phyloP scores from a whole-genome alignment of 2,113 vertebrate species.

The Thalassarche chlororhynchos region DNA sequence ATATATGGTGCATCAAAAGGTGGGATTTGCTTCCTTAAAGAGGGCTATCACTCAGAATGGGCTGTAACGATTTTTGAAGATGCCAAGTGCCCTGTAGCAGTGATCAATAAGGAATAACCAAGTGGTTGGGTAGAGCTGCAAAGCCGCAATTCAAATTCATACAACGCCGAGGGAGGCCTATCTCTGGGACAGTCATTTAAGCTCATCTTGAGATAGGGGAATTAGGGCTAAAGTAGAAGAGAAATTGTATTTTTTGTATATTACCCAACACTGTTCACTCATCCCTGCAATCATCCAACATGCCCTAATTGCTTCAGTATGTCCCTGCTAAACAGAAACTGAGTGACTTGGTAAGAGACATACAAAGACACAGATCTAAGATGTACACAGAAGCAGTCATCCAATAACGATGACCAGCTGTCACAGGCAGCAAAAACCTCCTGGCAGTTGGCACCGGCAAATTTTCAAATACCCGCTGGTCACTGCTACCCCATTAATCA shows the following conservation, averaged over 20 bases:
- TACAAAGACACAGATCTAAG: constrained; percentile 66
- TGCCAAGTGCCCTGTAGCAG: background rate
- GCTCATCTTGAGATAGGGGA: background rate
- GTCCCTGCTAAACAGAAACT: constrained; percentile 52
- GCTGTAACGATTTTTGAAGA: background rate
- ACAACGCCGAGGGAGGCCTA: background rate
- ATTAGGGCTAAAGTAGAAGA: background rate
- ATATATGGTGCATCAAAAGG: background rate
- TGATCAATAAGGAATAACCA: background rate
- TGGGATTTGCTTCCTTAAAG: background rate
- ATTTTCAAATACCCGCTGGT: constrained; percentile 68
- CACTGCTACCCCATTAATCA: constrained; percentile 67
- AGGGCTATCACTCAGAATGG: background rate
- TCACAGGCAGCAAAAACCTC: constrained; percentile 67
- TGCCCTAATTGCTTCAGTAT: constrained; percentile 41
- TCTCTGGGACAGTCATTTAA: background rate
- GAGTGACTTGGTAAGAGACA: constrained; percentile 12
- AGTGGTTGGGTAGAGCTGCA: background rate
- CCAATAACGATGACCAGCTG: constrained; percentile 70
- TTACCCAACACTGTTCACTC: background rate
- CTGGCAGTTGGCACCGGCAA: constrained; percentile 62
- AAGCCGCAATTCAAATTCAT: background rate
- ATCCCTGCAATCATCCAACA: background rate
- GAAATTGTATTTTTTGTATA: background rate
- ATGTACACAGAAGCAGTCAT: constrained; percentile 55